Conservation (phyloP, 1,140 invertebrate species). For the Wasmannia auropunctata region DNA sequence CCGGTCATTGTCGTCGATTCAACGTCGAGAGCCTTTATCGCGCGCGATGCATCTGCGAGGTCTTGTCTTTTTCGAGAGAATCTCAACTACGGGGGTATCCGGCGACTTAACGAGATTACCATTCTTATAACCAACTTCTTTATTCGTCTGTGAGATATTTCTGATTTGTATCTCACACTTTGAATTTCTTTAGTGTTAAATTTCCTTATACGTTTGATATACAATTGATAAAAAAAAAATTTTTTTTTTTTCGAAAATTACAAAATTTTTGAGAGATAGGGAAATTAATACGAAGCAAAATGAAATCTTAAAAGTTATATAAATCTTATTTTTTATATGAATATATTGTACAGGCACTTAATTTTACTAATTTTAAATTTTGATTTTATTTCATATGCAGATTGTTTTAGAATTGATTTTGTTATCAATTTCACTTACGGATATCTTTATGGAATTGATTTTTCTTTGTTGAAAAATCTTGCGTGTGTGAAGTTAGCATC, state of each 20-base stretch:
- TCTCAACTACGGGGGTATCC: neutral
- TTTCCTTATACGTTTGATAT: too few relatives aligned
- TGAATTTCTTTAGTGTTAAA: too few relatives aligned
- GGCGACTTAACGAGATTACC: neutral
- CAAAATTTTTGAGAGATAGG: neutral
- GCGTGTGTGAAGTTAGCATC: too few relatives aligned
- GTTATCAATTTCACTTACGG: neutral
- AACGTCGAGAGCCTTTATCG: constrained; percentile 15
- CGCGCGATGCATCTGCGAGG: constrained; percentile 7
- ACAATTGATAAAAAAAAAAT: neutral
- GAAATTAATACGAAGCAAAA: neutral
- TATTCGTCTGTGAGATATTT: neutral
- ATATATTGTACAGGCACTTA: neutral
- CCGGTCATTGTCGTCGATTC: constrained; percentile 61
- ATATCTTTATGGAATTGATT: neutral
- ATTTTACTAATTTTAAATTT: neutral
- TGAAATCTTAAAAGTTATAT: neutral
- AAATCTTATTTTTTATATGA: neutral
- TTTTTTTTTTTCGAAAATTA: neutral
- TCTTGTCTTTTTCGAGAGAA: constrained; percentile 8
- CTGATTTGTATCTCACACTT: too few relatives aligned
- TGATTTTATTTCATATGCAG: neutral
- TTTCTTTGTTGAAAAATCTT: neutral
- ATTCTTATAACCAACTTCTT: constrained; percentile 2
- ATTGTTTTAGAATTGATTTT: neutral